These are phyloP conservation scores for Perca flavescens DNA, from an alignment of 2,113 vertebrate genomes.

Conservation along the genomic window DNA sequence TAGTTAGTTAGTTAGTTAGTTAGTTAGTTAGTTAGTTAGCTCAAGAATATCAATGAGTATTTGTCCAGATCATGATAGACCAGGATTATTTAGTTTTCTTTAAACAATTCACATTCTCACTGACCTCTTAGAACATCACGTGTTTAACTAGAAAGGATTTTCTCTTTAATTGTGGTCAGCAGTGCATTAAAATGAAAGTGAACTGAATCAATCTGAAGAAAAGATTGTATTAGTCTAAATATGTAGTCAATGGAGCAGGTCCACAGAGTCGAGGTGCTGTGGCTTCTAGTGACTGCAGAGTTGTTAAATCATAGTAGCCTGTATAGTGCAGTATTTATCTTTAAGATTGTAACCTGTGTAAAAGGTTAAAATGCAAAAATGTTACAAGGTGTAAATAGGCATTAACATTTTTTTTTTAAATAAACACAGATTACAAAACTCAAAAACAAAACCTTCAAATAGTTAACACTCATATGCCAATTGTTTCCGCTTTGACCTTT, in stretches of 20 bases:
- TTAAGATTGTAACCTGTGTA: background rate
- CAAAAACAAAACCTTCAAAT: background rate
- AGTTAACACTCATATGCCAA: background rate
- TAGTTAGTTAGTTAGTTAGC: background rate
- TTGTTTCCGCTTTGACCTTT: background rate
- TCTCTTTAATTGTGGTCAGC: background rate
- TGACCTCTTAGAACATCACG: too few species aligned
- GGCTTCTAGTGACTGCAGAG: background rate
- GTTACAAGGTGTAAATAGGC: background rate
- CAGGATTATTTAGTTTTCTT: background rate
- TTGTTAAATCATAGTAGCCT: background rate
- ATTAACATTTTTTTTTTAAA: background rate
- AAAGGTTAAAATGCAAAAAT: background rate
- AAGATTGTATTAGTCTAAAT: background rate
- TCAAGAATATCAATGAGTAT: background rate
- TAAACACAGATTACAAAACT: too few species aligned
- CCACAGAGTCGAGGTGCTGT: background rate
- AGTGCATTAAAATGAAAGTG: background rate
- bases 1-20: too few species aligned
- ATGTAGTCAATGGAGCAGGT: background rate
- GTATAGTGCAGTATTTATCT: background rate
- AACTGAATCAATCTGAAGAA: constrained; percentile 1
- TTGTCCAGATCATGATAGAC: background rate
- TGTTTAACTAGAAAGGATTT: too few species aligned
- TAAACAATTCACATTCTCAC: too few species aligned